Evolutionary conservation across 2,888 invertebrate species (phyloP), one percentile per base, ranked within the genome.

Genomic region (Tenthredo notha): DNA sequence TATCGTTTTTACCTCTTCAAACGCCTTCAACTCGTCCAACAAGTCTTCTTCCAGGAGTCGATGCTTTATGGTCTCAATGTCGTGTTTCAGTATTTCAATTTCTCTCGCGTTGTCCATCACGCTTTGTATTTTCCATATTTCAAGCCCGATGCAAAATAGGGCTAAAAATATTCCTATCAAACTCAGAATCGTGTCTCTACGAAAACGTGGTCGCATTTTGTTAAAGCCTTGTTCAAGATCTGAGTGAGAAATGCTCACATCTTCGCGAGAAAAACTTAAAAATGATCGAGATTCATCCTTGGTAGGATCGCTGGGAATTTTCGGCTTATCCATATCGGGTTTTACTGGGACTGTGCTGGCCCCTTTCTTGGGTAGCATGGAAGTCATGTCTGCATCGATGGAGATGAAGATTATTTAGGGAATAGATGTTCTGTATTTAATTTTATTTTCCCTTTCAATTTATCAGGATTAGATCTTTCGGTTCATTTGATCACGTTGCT

Each of bases 161-260:
- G 90, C 90, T 9, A 92, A 86, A 0, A 89, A 9, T 9, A 93
- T 84, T 0, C 91, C 91, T 4, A 88, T 54, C 6, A 89, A 85
- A 58, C 90, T 91, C 12, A 93, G 67, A 1, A 91, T 74, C 3
- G 89, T 91, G 29, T 88, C 88, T 12, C 88, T 88, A 21, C 87
- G 88, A 1, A 88, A 86, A 50, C 87, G 87, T 18, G 65, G 87
- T 83, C 84, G 86, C 12, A 84, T 77, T n/a, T 88, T 90, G 67
- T 90, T 90, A 84, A 92, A 91, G 0, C 91, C 91, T 80, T 90
- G 91, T 70, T 93, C 93, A 3, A 92, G 85, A 37, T 93, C 92
- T 2, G 91, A 90, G 12, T 91, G 89, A 10, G 92, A 92, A 43
- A 93, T 90, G 84, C 89, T 92, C 61, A 93, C 85, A 86, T 92